A percentile compares a stretch with the other conserved stretches of the same genome.
These are phyloP conservation scores for Dolichopus griseipennis DNA, from an alignment of 2,888 invertebrate genomes.

Conservation along the genomic window DNA sequence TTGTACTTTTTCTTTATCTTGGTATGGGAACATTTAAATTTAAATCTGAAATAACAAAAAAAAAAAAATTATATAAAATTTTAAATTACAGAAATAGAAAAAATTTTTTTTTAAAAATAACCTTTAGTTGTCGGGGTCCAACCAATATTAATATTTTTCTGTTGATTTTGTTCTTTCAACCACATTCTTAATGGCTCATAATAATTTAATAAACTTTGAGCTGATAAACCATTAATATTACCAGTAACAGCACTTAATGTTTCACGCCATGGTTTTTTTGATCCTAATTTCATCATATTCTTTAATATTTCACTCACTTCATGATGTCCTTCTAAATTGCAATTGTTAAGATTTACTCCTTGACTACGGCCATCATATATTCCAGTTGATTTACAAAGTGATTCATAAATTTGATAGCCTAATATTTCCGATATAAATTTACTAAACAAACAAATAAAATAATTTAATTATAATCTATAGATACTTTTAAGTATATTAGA, in stretches of 20 bases:
- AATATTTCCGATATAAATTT: conserved; percentile 72
- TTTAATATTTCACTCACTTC: conserved; percentile 63
- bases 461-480: conserved; percentile 53
- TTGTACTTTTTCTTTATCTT: no score
- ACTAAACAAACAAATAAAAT: conserved; percentile 49
- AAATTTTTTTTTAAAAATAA: neutral
- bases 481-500: no score
- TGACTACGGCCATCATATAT: conserved; percentile 64
- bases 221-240: conserved; percentile 61
- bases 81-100: neutral
- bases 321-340: conserved; percentile 72
- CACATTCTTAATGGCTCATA: conserved; percentile 69
- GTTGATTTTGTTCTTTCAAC: conserved; percentile 58
- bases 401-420: conserved; percentile 72
- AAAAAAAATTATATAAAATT: neutral
- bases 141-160: conserved; percentile 51
- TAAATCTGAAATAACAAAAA: neutral
- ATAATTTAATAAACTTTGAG: conserved; percentile 67
- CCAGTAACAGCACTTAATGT: conserved; percentile 65
- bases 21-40: neutral
- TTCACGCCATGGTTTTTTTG: conserved; percentile 69
- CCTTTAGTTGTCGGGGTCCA: conserved; percentile 40
- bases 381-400: conserved; percentile 63
- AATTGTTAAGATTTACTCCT: conserved; percentile 64
- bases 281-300: conserved; percentile 58